These are phyloP conservation scores for Chrysolina haemoptera DNA, from an alignment of 2,888 invertebrate genomes.

Conservation along the genomic window DNA sequence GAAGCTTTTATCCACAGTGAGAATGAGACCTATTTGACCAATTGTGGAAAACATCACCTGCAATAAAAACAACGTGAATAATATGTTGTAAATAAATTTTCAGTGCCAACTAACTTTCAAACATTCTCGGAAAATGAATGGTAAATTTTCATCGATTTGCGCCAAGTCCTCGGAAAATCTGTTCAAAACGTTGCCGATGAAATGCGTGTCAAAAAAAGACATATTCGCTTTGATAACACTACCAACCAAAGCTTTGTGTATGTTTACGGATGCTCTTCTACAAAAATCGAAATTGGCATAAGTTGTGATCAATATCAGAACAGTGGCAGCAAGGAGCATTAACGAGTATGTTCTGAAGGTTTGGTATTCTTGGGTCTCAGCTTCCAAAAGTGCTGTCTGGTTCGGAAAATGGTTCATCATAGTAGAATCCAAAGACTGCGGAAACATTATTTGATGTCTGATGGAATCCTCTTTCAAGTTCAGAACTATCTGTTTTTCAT, in stretches of 20 bases:
- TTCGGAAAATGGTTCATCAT: not conserved
- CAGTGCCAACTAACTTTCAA: slow-evolving; percentile 51
- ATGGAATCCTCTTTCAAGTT: slow-evolving; percentile 27
- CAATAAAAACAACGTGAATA: slow-evolving; percentile 24
- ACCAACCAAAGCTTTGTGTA: slow-evolving; percentile 58
- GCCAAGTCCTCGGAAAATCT: slow-evolving; percentile 62
- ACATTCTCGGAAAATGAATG: slow-evolving; percentile 52
- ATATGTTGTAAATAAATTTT: not conserved
- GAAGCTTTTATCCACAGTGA: slow-evolving; percentile 53
- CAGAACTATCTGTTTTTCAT: slow-evolving; percentile 49
- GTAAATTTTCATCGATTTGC: slow-evolving; percentile 59
- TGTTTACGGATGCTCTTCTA: slow-evolving; percentile 76
- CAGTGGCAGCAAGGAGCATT: slow-evolving; percentile 40
- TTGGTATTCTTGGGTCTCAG: slow-evolving; percentile 16
- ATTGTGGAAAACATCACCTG: slow-evolving; percentile 49
- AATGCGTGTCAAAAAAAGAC: slow-evolving; percentile 61
- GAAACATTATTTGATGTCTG: not conserved
- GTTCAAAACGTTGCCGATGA: slow-evolving; percentile 62
- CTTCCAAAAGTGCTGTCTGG: not conserved
- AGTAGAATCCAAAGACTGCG: not conserved
- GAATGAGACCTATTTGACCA: slow-evolving; percentile 51
- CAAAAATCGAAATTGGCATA: slow-evolving; percentile 81
- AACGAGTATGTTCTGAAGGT: slow-evolving; percentile 42
- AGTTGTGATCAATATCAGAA: slow-evolving; percentile 44
- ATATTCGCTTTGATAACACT: slow-evolving; percentile 58